Conservation (phyloP, 2,797 vertebrate genomes). For the Discoglossus pictus region DNA sequence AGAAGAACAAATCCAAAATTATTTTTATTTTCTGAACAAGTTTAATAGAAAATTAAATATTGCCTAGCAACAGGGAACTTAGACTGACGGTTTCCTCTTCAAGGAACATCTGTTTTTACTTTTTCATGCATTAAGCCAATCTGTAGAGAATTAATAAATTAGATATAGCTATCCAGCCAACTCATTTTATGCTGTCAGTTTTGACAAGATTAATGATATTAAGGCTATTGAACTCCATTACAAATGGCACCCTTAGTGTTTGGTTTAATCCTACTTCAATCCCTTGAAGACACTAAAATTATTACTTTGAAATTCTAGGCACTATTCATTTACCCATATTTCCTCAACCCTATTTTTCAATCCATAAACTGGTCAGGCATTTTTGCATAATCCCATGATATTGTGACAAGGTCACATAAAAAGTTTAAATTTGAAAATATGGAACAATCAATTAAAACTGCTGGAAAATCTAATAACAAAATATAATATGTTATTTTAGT, state of each 20-base stretch:
- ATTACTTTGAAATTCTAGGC: too few species aligned
- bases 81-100: slow-evolving; percentile 21
- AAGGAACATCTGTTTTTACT: slow-evolving; percentile 53
- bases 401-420: too few species aligned
- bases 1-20: too few species aligned
- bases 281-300: not conserved
- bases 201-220: slow-evolving; percentile 62
- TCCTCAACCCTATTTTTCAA: not conserved
- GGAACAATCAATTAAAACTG: too few species aligned
- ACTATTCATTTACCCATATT: not conserved
- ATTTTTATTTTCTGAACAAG: not conserved
- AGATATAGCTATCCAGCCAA: slow-evolving; percentile 54
- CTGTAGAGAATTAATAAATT: slow-evolving; percentile 63
- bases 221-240: slow-evolving; percentile 57
- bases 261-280: slow-evolving; percentile 31
- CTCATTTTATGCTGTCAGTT: slow-evolving; percentile 68
- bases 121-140: slow-evolving; percentile 54
- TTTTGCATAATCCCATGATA: too few species aligned
- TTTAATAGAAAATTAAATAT: slow-evolving; percentile 18
- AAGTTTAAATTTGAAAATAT: too few species aligned
- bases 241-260: slow-evolving; percentile 56
- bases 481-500: too few species aligned
- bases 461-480: too few species aligned
- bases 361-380: too few species aligned
- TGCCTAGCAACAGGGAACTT: slow-evolving; percentile 23